These are phyloP conservation scores for Polypedilum vanderplanki DNA, from an alignment of 1,140 invertebrate species.

Conservation along the genomic window DNA sequence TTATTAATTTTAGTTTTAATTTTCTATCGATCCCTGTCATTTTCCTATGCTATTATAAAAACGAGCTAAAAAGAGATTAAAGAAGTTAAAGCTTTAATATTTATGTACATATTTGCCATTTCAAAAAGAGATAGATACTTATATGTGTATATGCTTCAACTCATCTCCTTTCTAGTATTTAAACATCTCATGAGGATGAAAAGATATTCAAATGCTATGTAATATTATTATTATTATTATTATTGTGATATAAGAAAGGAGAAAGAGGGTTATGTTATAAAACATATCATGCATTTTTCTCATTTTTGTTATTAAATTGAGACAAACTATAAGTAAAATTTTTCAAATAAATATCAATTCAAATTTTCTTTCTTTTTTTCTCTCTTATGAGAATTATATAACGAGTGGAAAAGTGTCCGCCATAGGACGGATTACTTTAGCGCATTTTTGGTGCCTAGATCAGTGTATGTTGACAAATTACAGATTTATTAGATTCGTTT, in stretches of 20 bases:
- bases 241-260: too few relatives aligned
- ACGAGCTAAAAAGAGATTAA: constrained; percentile 1
- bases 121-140: neutral
- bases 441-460: too few relatives aligned
- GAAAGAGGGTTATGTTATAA: too few relatives aligned
- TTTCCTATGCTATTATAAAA: neutral
- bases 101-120: constrained; percentile 19
- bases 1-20: too few relatives aligned
- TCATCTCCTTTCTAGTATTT: neutral
- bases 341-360: neutral
- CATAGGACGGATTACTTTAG: too few relatives aligned
- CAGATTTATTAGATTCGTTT: too few relatives aligned
- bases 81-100: constrained; percentile 19
- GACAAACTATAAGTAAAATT: neutral
- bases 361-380: neutral
- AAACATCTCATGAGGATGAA: neutral
- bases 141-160: neutral
- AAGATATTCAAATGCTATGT: neutral
- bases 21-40: too few relatives aligned
- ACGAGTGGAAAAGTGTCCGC: too few relatives aligned
- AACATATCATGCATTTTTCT: neutral
- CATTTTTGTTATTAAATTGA: neutral
- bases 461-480: too few relatives aligned
- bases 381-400: too few relatives aligned
- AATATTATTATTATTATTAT: too few relatives aligned